Conservation (phyloP, 2,113 vertebrate genomes). For the Takifugu flavidus region DNA sequence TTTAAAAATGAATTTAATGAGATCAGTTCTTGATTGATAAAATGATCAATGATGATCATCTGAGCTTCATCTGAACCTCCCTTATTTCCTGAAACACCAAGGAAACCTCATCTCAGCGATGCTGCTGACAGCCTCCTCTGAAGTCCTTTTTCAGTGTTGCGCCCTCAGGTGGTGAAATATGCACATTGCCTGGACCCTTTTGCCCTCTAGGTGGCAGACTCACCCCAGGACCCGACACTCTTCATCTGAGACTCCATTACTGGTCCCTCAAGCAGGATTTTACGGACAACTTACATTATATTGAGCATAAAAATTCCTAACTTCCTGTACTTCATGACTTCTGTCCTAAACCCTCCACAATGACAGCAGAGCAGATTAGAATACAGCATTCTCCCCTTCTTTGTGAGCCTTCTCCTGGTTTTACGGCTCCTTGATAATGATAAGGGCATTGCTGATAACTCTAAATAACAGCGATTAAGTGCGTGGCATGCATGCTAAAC, state of each 20-base stretch:
- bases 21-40: no score
- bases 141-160: no score
- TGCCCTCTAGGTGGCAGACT: conserved; percentile 62
- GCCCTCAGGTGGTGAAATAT: no score
- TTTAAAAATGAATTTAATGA: no score
- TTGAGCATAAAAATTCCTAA: conserved; percentile 1
- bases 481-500: no score
- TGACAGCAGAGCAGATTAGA: neutral
- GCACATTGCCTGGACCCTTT: neutral
- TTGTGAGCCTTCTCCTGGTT: neutral
- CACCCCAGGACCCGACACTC: conserved; percentile 43
- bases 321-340: conserved; percentile 50
- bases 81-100: no score
- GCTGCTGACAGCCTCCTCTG: no score
- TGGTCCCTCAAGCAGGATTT: conserved; percentile 32
- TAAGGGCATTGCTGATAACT: conserved; percentile 15
- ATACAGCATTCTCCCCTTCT: neutral
- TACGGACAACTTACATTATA: conserved; percentile 14
- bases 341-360: conserved; percentile 6
- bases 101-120: no score
- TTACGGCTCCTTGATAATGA: neutral
- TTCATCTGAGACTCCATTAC: conserved; percentile 36
- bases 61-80: no score
- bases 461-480: no score
- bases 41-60: no score